These are phyloP conservation scores for Orthosia cruda DNA, from an alignment of 2,888 invertebrate genomes.

Conservation along the genomic window DNA sequence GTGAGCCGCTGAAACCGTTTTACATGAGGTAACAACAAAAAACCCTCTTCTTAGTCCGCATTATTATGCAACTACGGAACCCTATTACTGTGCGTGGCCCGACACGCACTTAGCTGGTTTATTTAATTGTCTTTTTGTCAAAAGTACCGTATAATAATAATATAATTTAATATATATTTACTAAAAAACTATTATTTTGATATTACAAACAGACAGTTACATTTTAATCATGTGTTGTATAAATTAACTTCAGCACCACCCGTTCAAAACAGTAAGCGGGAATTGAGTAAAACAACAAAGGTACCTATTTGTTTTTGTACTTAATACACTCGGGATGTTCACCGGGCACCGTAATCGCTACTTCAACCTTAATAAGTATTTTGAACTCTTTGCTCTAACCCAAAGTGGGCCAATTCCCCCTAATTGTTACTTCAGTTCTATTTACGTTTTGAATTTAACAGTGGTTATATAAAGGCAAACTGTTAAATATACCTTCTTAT, in stretches of 20 bases:
- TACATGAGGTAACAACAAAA: no score
- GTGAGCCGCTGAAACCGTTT: no score
- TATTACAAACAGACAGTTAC: no score
- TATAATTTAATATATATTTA: no score
- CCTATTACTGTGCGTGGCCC: no score
- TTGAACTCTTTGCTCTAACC: constrained; percentile 68
- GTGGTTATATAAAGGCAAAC: constrained; percentile 43
- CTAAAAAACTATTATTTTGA: no score
- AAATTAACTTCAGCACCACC: constrained; percentile 53
- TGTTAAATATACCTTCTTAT: constrained; percentile 23
- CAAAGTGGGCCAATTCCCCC: constrained; percentile 62
- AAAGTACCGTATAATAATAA: no score
- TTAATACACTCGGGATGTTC: constrained; percentile 67
- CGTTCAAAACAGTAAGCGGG: constrained; percentile 56
- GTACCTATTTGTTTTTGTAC: constrained; percentile 65
- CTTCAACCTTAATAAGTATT: constrained; percentile 71
- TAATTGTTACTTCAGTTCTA: constrained; percentile 63
- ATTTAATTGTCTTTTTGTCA: no score
- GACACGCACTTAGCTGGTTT: no score
- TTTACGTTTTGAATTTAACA: constrained; percentile 64
- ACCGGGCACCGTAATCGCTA: constrained; percentile 64
- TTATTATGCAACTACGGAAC: no score
- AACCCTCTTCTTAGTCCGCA: no score
- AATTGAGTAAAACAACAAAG: constrained; percentile 66
- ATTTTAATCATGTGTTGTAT: no score